Percentiles rank a stretch among this genome's conserved stretches.
These are phyloP conservation scores for Thripadectes ignobilis DNA, from an alignment of 2,797 vertebrate species.

Conservation along the genomic window DNA sequence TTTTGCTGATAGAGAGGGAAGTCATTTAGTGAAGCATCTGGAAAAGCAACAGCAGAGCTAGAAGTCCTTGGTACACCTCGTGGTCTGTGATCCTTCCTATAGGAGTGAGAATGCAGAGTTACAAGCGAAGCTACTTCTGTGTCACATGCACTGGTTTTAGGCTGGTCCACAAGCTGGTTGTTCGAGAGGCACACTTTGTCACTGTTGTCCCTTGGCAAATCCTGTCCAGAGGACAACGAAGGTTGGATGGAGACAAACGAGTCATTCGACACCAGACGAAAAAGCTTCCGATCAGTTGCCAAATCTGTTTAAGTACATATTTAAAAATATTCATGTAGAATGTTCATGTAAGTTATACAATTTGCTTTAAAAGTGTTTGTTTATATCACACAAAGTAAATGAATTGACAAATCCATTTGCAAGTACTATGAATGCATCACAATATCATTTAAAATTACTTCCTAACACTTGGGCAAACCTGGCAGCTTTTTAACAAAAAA, in stretches of 20 bases:
- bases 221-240: slow-evolving; percentile 92
- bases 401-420: background rate
- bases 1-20: slow-evolving; percentile 91
- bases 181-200: slow-evolving; percentile 82
- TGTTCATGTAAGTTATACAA: background rate
- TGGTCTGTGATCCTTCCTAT: slow-evolving; percentile 93
- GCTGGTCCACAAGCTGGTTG: slow-evolving; percentile 87
- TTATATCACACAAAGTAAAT: background rate
- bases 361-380: background rate
- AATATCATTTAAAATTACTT: background rate
- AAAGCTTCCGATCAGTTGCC: slow-evolving; percentile 92
- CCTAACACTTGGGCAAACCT: background rate
- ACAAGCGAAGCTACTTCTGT: slow-evolving; percentile 85
- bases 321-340: slow-evolving; percentile 40
- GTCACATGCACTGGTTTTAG: slow-evolving; percentile 86
- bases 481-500: background rate
- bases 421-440: background rate
- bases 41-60: slow-evolving; percentile 96
- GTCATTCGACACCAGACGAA: slow-evolving; percentile 94
- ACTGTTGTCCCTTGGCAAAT: slow-evolving; percentile 84
- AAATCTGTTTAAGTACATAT: slow-evolving; percentile 84
- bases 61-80: slow-evolving; percentile 96
- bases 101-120: slow-evolving; percentile 91
- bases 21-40: slow-evolving; percentile 91
- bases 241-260: slow-evolving; percentile 97